phyloP scores from a whole-genome alignment of 2,797 vertebrate species.

The Eulemur albifrons region DNA sequence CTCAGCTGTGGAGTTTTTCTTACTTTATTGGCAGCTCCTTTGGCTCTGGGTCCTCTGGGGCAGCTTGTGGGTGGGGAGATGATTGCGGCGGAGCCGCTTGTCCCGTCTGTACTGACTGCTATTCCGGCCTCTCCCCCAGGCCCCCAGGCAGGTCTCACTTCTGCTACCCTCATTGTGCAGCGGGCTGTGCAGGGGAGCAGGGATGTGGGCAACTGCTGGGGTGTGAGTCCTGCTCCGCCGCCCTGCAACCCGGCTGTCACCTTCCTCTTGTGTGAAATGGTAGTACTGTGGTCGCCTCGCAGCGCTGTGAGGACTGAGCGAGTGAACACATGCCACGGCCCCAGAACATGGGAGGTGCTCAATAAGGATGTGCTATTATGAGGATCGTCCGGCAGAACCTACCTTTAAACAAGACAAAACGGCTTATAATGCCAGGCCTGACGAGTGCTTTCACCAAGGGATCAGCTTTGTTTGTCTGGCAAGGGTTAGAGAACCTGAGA shows the following conservation, averaged over 20 bases:
- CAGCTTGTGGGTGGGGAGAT: too few relatives aligned
- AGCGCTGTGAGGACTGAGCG: not conserved
- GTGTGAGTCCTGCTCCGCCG: not conserved
- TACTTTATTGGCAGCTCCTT: not conserved
- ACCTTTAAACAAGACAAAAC: not conserved
- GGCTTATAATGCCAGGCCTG: not conserved
- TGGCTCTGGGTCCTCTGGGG: not conserved
- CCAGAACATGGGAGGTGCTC: not conserved
- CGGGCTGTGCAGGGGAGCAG: accelerated
- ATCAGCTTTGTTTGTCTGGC: not conserved
- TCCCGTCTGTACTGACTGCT: accelerated
- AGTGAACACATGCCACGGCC: accelerated
- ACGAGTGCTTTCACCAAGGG: not conserved
- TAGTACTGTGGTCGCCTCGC: not conserved
- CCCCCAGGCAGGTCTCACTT: not conserved
- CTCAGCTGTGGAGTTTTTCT: not conserved
- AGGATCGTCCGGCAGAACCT: not conserved
- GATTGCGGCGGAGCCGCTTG: accelerated
- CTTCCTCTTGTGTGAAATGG: not conserved
- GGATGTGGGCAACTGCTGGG: not conserved
- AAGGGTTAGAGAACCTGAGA: not conserved
- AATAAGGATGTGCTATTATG: not conserved
- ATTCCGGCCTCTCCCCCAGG: not conserved
- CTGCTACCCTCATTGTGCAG: not conserved
- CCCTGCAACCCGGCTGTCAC: not conserved